Percentiles rank a stretch among this genome's conserved stretches.
These are phyloP conservation scores for Pseudococcus jackbeardsleyi DNA, from an alignment of 2,888 invertebrate species.

Conservation along the genomic window DNA sequence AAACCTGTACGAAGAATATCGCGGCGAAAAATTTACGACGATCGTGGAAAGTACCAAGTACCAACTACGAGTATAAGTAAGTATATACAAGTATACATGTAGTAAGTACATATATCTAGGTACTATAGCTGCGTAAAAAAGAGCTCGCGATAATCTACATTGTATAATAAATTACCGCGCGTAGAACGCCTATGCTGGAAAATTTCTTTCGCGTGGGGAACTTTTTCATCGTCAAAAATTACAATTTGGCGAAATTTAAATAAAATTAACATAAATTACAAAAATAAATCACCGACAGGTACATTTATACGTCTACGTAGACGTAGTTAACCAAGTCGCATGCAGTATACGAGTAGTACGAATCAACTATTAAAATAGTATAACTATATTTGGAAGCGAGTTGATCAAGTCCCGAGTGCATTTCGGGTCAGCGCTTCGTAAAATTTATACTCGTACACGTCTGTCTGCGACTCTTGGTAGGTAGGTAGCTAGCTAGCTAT, in stretches of 20 bases:
- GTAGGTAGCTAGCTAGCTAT: too few relatives aligned
- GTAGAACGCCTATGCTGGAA: background rate
- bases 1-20: too few relatives aligned
- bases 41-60: too few relatives aligned
- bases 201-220: background rate
- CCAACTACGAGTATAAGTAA: too few relatives aligned
- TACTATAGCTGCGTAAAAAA: too few relatives aligned
- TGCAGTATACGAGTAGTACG: background rate
- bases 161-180: conserved; percentile 5
- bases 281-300: conserved; percentile 21
- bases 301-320: too few relatives aligned
- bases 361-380: background rate
- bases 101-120: too few relatives aligned
- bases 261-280: conserved; percentile 26
- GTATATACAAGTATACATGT: too few relatives aligned
- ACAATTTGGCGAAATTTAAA: conserved; percentile 35
- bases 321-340: background rate
- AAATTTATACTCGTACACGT: background rate
- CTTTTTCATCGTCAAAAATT: conserved; percentile 6
- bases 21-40: too few relatives aligned
- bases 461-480: too few relatives aligned
- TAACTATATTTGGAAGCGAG: background rate
- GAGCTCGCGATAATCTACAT: conserved; percentile 7
- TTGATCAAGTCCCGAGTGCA: conserved; percentile 27
- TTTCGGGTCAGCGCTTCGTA: conserved; percentile 34